phyloP scores from a whole-genome alignment of 2,797 vertebrate genomes.

The Petrocephalus sullivani region DNA sequence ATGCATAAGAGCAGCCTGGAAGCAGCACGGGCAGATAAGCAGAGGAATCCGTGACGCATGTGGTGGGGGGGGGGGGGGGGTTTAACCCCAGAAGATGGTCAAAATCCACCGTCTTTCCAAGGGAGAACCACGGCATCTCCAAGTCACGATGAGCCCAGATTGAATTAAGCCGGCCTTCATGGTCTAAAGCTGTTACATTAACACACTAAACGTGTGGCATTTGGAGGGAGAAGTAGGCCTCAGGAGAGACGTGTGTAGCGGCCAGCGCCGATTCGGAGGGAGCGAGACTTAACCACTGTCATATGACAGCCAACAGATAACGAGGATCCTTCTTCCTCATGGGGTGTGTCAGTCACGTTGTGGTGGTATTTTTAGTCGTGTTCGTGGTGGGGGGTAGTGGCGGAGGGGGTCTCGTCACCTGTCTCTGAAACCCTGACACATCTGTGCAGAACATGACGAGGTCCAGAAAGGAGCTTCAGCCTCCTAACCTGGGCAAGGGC shows the following conservation, averaged over 20 bases:
- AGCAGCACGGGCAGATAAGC: background rate
- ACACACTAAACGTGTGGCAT: background rate
- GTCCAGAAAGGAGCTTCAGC: slow-evolving; percentile 37
- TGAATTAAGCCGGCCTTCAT: background rate
- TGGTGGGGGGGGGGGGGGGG: background rate
- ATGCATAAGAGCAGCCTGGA: background rate
- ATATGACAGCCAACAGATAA: background rate
- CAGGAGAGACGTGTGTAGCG: background rate
- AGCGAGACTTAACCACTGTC: background rate
- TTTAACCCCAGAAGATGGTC: background rate
- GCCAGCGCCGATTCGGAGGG: background rate
- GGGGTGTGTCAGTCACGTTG: background rate
- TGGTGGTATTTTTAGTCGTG: slow-evolving; percentile 22
- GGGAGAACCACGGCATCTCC: background rate
- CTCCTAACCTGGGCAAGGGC: slow-evolving; percentile 63
- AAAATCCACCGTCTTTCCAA: background rate
- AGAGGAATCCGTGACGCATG: background rate
- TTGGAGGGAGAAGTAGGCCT: background rate
- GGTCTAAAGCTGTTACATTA: background rate
- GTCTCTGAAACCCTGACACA: slow-evolving; percentile 23
- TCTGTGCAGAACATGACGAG: slow-evolving; percentile 21
- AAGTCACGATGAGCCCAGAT: background rate
- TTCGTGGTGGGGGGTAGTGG: background rate
- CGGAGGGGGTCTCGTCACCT: slow-evolving; percentile 11
- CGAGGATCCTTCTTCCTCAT: background rate